Evolutionary conservation across 2,797 vertebrate genomes (phyloP).

Genomic region (Ataeniobius toweri): DNA sequence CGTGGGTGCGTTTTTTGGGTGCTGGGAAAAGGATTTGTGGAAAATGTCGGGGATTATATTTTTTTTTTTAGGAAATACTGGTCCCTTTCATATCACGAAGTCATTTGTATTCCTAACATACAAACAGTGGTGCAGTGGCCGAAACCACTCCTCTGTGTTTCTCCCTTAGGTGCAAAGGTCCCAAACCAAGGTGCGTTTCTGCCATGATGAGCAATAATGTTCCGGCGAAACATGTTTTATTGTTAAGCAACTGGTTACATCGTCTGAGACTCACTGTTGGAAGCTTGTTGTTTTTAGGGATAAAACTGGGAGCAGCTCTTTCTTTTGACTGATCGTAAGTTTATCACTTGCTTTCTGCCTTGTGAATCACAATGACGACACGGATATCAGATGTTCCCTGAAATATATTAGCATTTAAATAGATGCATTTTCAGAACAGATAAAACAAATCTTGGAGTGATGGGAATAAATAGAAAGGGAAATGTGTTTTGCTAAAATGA

Average conservation of each 20-base stretch:
- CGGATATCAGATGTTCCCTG: slow-evolving; percentile 6
- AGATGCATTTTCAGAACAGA: not conserved
- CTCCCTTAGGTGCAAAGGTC: slow-evolving; percentile 69
- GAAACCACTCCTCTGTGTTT: slow-evolving; percentile 59
- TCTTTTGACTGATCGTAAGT: slow-evolving; percentile 37
- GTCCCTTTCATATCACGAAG: slow-evolving; percentile 42
- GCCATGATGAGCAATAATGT: slow-evolving; percentile 27
- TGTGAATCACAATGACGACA: slow-evolving; percentile 35
- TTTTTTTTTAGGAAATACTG: not conserved
- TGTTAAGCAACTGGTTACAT: slow-evolving; percentile 23
- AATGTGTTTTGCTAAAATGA: not conserved
- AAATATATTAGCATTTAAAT: slow-evolving; percentile 12
- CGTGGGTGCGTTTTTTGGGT: slow-evolving; percentile 28
- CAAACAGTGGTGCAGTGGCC: slow-evolving; percentile 76
- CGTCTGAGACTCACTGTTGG: slow-evolving; percentile 16
- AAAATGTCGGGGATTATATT: not conserved
- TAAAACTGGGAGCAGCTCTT: slow-evolving; percentile 33
- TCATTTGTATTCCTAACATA: slow-evolving; percentile 77
- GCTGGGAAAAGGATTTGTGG: not conserved
- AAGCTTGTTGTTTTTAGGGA: not conserved
- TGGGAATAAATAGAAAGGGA: slow-evolving; percentile 4
- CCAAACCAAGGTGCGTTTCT: slow-evolving; percentile 48
- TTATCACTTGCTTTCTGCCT: slow-evolving; percentile 34
- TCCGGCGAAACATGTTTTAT: slow-evolving; percentile 36
- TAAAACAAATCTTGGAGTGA: not conserved